Evolutionary conservation across 35 echinoderm and acorn worm genomes (phyloP).

Genomic region (Anneissia japonica): DNA sequence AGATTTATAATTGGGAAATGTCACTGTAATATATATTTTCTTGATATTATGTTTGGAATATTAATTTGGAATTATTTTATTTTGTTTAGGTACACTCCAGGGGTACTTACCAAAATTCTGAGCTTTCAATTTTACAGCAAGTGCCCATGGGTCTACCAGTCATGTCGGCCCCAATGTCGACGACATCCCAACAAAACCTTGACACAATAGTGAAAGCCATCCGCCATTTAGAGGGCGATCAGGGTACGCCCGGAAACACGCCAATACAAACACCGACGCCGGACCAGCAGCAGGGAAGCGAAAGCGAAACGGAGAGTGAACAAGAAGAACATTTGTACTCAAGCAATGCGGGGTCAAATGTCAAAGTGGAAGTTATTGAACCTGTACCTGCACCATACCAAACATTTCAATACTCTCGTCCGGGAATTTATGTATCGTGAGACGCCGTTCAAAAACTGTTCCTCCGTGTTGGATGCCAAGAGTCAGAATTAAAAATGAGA

Average conservation of each 20-base stretch:
- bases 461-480: neutral
- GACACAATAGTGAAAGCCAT: slow-evolving; percentile 96
- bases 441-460: neutral
- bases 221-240: slow-evolving; percentile 78
- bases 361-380: neutral
- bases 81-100: neutral
- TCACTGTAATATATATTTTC: no score
- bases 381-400: neutral
- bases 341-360: neutral
- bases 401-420: neutral
- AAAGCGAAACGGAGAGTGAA: slow-evolving; percentile 19
- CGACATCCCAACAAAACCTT: slow-evolving; percentile 76
- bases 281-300: slow-evolving; percentile 38
- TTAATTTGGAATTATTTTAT: no score
- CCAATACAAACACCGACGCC: slow-evolving; percentile 81
- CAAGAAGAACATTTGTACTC: neutral
- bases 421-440: neutral
- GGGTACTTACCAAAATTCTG: neutral
- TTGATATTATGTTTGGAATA: no score
- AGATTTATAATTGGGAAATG: no score
- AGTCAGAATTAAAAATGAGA: neutral
- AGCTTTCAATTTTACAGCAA: neutral
- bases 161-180: slow-evolving; percentile 32
- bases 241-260: slow-evolving; percentile 60
- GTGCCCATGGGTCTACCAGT: neutral